Evolutionary conservation across 2,888 invertebrate genomes (phyloP).

Genomic region (Furcula furcula): DNA sequence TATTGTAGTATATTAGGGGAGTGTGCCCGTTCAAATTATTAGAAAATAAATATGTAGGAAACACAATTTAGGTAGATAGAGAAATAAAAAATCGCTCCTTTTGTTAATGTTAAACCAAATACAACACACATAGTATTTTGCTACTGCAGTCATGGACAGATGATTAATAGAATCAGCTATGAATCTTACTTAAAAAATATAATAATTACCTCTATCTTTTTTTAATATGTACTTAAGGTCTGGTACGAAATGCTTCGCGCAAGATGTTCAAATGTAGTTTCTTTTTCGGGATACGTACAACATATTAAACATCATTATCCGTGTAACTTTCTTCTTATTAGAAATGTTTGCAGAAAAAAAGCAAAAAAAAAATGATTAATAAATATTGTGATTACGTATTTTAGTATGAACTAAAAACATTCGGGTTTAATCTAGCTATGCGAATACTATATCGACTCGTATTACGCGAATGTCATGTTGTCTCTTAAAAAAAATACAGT

Average conservation of each 20-base stretch:
- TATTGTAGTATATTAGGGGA: constrained; percentile 38
- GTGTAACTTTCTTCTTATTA: constrained; percentile 37
- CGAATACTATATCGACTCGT: constrained; percentile 55
- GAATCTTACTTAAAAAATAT: too few relatives aligned
- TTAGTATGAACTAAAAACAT: constrained; percentile 47
- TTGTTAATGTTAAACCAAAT: too few relatives aligned
- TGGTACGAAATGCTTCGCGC: too few relatives aligned
- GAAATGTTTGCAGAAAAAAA: constrained; percentile 42
- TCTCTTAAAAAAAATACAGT: constrained; percentile 55
- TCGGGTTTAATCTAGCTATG: constrained; percentile 62
- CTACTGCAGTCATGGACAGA: constrained; percentile 8
- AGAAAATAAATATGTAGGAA: constrained; percentile 30
- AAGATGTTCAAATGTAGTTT: constrained; percentile 57
- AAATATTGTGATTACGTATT: constrained; percentile 58
- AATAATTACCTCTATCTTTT: too few relatives aligned
- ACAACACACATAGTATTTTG: too few relatives aligned
- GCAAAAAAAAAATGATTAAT: constrained; percentile 43
- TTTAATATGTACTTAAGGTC: too few relatives aligned
- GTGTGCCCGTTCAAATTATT: constrained; percentile 52
- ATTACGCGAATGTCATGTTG: constrained; percentile 61
- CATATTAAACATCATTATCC: constrained; percentile 29
- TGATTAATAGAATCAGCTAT: too few relatives aligned
- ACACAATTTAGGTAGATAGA: constrained; percentile 40
- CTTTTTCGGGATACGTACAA: constrained; percentile 46
- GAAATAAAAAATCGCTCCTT: constrained; percentile 20